A percentile compares a stretch with the other conserved stretches of the same genome.
Evolutionary conservation across 2,888 invertebrate species (phyloP).

Genomic region (Epirrhoe alternata): DNA sequence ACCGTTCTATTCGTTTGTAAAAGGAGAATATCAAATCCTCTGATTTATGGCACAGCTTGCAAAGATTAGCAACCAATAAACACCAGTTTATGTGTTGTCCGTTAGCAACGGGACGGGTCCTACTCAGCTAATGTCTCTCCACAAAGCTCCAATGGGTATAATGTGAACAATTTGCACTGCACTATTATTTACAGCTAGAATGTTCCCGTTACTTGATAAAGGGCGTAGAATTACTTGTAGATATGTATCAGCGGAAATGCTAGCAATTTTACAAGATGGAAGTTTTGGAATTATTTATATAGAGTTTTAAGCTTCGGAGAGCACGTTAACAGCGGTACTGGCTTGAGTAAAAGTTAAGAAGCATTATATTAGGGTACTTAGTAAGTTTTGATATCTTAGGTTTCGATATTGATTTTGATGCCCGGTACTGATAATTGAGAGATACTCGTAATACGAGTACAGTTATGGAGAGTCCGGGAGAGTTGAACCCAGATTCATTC

Average conservation of each 20-base stretch:
- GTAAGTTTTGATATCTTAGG: too few relatives aligned
- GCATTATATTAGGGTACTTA: too few relatives aligned
- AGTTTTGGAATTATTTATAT: background rate
- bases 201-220: constrained; percentile 59
- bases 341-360: too few relatives aligned
- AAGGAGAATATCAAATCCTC: too few relatives aligned
- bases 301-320: too few relatives aligned
- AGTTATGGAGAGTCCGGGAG: too few relatives aligned
- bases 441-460: too few relatives aligned
- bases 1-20: too few relatives aligned
- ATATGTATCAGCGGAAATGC: constrained; percentile 9
- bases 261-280: background rate
- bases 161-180: constrained; percentile 41
- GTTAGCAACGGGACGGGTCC: constrained; percentile 28
- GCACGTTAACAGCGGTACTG: too few relatives aligned
- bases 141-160: constrained; percentile 29
- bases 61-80: constrained; percentile 7
- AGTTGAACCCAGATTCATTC: too few relatives aligned
- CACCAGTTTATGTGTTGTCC: constrained; percentile 25
- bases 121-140: background rate
- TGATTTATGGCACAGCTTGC: background rate
- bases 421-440: too few relatives aligned
- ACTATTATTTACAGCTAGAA: constrained; percentile 56
- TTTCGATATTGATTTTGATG: too few relatives aligned
- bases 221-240: constrained; percentile 20